Evolutionary conservation across 1,140 invertebrate species (phyloP).

Genomic region (Aphaenogaster floridana): DNA sequence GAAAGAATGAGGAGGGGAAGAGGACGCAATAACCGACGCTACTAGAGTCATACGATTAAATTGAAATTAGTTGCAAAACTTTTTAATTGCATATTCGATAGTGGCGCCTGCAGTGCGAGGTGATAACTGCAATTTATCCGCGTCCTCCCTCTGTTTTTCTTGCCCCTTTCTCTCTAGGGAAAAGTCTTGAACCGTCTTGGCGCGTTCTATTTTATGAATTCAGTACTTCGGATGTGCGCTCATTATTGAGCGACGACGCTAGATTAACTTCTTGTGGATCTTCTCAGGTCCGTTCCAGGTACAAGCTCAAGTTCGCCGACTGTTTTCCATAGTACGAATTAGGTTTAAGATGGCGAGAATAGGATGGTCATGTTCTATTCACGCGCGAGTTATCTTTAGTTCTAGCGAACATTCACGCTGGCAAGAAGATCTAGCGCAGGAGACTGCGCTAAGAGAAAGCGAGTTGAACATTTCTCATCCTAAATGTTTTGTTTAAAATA

Average conservation of each 20-base stretch:
- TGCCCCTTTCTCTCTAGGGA: neutral
- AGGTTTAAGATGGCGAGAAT: slow-evolving; percentile 50
- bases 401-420: slow-evolving; percentile 7
- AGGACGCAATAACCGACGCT: slow-evolving; percentile 65
- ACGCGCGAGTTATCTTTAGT: slow-evolving; percentile 45
- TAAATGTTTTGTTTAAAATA: slow-evolving; percentile 1
- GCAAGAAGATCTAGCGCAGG: neutral
- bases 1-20: neutral
- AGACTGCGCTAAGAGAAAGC: neutral
- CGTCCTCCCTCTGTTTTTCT: slow-evolving; percentile 50
- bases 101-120: slow-evolving; percentile 65
- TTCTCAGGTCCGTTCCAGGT: slow-evolving; percentile 31
- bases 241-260: slow-evolving; percentile 79
- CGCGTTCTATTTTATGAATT: slow-evolving; percentile 72
- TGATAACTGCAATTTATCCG: slow-evolving; percentile 80
- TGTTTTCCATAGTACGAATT: slow-evolving; percentile 48
- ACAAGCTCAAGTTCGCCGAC: slow-evolving; percentile 36
- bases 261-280: slow-evolving; percentile 75
- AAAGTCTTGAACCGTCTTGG: slow-evolving; percentile 47
- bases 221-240: slow-evolving; percentile 76
- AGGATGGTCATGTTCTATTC: slow-evolving; percentile 42
- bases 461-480: neutral
- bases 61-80: slow-evolving; percentile 85
- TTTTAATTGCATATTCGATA: slow-evolving; percentile 85
- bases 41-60: slow-evolving; percentile 79